Percentiles rank a stretch among this genome's conserved stretches.
Conservation (phyloP, 2,797 vertebrate genomes). For the Xenops minutus region DNA sequence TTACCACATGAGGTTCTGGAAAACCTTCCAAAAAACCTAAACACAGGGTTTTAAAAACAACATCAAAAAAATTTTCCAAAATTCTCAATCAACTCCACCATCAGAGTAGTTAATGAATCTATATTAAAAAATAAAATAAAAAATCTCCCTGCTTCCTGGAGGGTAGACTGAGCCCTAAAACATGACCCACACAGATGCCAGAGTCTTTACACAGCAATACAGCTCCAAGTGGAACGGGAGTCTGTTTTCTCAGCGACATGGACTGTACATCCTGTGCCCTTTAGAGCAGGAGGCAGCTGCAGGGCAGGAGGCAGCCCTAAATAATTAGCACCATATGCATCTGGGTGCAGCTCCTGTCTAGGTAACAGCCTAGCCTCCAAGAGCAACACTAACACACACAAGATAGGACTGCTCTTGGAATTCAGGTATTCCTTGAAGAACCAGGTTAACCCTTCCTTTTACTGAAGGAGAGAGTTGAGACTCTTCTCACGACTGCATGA, state of each 20-base stretch:
- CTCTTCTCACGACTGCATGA: neutral
- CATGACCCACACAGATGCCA: neutral
- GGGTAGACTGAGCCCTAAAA: neutral
- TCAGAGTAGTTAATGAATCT: neutral
- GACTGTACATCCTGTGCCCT: neutral
- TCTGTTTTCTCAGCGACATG: neutral
- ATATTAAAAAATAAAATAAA: neutral
- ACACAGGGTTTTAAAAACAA: neutral
- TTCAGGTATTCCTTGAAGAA: neutral
- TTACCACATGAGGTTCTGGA: neutral
- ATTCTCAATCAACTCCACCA: conserved; percentile 1
- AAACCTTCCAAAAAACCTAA: conserved; percentile 19
- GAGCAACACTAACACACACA: neutral
- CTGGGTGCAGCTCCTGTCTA: neutral
- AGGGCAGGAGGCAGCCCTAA: neutral
- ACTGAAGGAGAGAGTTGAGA: neutral
- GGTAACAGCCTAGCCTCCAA: neutral
- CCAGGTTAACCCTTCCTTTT: neutral
- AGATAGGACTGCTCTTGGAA: neutral
- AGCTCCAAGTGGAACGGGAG: neutral
- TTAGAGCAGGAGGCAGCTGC: neutral
- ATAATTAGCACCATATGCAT: accelerated
- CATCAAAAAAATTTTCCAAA: neutral
- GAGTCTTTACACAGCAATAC: neutral
- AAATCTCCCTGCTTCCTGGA: neutral